Evolutionary conservation across 1,140 invertebrate species (phyloP).

Genomic region (Lordiphosa mommai): DNA sequence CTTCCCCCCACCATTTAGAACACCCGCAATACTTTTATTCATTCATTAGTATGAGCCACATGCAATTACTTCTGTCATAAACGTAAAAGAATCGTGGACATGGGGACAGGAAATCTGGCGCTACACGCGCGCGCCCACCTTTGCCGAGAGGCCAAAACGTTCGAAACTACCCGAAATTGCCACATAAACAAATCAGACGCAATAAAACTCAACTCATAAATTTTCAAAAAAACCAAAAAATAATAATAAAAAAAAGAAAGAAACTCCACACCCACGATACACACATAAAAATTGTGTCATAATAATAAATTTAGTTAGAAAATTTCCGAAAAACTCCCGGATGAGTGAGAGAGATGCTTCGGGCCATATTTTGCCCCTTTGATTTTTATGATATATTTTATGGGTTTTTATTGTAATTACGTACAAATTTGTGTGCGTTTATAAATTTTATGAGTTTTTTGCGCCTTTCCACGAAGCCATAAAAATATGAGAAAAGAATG

Average conservation of each 20-base stretch:
- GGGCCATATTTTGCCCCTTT: conserved; percentile 25
- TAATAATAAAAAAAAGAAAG: conserved; percentile 17
- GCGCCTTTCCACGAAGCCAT: conserved; percentile 61
- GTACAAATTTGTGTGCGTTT: conserved; percentile 63
- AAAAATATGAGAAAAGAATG: conserved; percentile 61
- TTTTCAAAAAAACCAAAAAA: conserved; percentile 40
- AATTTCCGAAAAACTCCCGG: conserved; percentile 31
- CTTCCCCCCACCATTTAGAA: background rate
- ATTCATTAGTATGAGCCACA: conserved; percentile 48
- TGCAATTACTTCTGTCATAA: conserved; percentile 38
- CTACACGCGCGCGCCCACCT: conserved; percentile 51
- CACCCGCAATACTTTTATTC: background rate
- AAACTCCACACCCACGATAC: conserved; percentile 37
- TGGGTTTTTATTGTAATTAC: conserved; percentile 75
- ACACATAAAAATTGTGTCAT: conserved; percentile 70
- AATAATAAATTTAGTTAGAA: conserved; percentile 65
- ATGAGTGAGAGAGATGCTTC: conserved; percentile 29
- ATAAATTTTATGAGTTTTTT: conserved; percentile 43
- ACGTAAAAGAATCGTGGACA: conserved; percentile 32
- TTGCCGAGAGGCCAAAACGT: background rate
- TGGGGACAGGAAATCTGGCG: conserved; percentile 55
- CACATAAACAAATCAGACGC: conserved; percentile 61
- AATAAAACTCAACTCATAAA: conserved; percentile 72
- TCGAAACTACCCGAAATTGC: conserved; percentile 32
- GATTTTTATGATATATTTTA: conserved; percentile 64